A percentile compares a stretch with the other conserved stretches of the same genome.
phyloP scores from a whole-genome alignment of 2,113 vertebrate species.

The Azemiops feae region DNA sequence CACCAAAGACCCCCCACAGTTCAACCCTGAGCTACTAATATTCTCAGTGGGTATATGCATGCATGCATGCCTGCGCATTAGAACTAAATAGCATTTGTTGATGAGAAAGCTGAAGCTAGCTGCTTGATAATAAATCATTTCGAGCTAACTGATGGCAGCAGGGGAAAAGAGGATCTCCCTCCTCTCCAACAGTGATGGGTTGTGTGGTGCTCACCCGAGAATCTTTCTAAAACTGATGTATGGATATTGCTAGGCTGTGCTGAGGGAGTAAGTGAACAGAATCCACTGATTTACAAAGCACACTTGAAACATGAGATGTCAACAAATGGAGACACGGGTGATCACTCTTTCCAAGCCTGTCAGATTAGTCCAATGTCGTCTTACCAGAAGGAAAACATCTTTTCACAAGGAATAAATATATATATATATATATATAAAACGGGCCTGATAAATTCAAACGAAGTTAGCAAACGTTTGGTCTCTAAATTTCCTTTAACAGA shows the following conservation, averaged over 20 bases:
- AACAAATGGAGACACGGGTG: conserved; percentile 34
- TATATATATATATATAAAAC: neutral
- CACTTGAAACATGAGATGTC: conserved; percentile 50
- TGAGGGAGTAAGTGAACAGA: conserved; percentile 52
- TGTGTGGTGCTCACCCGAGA: neutral
- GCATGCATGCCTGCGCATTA: neutral
- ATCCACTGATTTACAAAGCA: conserved; percentile 53
- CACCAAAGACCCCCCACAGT: neutral
- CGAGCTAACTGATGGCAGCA: neutral
- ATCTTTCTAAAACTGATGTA: neutral
- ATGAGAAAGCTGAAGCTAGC: neutral
- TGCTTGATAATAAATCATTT: neutral
- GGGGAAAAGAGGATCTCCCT: neutral
- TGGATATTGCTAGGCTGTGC: conserved; percentile 38
- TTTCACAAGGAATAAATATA: conserved; percentile 9
- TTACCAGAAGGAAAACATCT: neutral
- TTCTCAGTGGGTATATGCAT: too few relatives aligned
- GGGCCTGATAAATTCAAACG: neutral
- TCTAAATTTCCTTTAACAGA: neutral
- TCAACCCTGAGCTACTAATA: neutral
- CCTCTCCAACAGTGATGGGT: neutral
- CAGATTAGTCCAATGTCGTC: neutral
- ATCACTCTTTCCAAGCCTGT: conserved; percentile 21
- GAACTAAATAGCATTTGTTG: neutral
- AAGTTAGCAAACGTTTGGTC: conserved; percentile 8